Evolutionary conservation across 2,797 vertebrate species (phyloP).

Genomic region (Sus cebifrons): DNA sequence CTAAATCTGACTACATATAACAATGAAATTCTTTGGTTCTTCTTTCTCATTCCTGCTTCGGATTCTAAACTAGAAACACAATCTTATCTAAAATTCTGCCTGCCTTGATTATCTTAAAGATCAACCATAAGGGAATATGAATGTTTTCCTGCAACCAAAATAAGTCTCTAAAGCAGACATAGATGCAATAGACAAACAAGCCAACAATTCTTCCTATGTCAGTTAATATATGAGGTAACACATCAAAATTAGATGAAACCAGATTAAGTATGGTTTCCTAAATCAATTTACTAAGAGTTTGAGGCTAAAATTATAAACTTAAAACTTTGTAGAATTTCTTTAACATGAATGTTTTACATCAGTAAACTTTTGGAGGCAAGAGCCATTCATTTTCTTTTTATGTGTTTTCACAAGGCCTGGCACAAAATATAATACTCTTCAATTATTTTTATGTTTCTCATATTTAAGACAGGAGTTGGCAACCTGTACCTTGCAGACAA

Average conservation of each 20-base stretch:
- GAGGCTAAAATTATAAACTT: neutral
- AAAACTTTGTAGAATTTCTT: neutral
- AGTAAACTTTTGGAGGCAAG: neutral
- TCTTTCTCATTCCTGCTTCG: neutral
- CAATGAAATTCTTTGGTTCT: neutral
- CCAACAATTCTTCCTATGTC: neutral
- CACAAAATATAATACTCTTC: neutral
- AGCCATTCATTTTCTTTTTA: neutral
- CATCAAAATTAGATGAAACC: neutral
- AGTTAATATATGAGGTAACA: neutral
- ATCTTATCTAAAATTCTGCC: neutral
- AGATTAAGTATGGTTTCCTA: neutral
- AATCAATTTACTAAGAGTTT: neutral
- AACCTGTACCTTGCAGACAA: neutral
- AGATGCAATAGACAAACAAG: neutral
- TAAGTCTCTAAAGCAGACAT: neutral
- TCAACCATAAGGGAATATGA: neutral
- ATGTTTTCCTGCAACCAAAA: neutral
- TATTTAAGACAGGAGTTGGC: neutral
- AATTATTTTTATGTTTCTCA: constrained; percentile 1
- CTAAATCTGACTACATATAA: neutral
- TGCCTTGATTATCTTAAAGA: neutral
- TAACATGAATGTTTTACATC: neutral
- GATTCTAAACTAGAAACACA: neutral
- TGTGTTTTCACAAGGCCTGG: neutral